Percentiles rank a stretch among this genome's conserved stretches.
Evolutionary conservation across 1,140 invertebrate species (phyloP).

Genomic region (Zaprionus ornatus): DNA sequence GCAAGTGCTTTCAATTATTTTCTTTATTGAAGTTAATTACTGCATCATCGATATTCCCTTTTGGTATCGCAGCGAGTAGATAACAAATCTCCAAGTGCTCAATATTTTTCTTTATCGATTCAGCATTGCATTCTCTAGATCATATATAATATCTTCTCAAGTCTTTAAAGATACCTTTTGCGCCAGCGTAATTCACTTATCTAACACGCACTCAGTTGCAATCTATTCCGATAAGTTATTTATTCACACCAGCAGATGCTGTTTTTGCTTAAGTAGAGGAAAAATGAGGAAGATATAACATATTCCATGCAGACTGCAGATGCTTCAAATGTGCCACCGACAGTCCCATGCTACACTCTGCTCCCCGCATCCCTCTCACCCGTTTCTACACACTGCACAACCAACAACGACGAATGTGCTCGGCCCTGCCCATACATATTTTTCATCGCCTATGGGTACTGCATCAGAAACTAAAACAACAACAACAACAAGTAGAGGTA

Average conservation of each 20-base stretch:
- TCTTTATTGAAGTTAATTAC: not conserved
- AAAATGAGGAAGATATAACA: constrained; percentile 26
- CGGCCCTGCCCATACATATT: constrained; percentile 25
- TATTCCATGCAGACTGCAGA: constrained; percentile 26
- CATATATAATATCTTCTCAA: not conserved
- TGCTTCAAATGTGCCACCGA: constrained; percentile 40
- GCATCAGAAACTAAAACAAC: constrained; percentile 2
- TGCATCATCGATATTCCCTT: not conserved
- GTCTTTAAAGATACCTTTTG: constrained; percentile 11
- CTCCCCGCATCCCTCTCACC: constrained; percentile 4
- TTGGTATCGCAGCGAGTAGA: not conserved
- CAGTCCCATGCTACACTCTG: constrained; percentile 14
- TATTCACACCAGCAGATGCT: constrained; percentile 40
- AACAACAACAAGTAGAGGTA: constrained; percentile 3
- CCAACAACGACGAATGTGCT: not conserved
- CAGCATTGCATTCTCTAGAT: not conserved
- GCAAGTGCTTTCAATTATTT: not conserved
- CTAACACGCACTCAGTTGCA: constrained; percentile 31
- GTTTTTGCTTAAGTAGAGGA: constrained; percentile 5
- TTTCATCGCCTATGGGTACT: constrained; percentile 14
- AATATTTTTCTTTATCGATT: not conserved
- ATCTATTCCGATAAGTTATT: constrained; percentile 51
- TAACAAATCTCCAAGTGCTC: not conserved
- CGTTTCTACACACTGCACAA: no score
- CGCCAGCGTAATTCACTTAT: constrained; percentile 33